These are phyloP conservation scores for Phrynosoma blainvillii DNA, from an alignment of 2,113 vertebrate genomes.

Conservation along the genomic window DNA sequence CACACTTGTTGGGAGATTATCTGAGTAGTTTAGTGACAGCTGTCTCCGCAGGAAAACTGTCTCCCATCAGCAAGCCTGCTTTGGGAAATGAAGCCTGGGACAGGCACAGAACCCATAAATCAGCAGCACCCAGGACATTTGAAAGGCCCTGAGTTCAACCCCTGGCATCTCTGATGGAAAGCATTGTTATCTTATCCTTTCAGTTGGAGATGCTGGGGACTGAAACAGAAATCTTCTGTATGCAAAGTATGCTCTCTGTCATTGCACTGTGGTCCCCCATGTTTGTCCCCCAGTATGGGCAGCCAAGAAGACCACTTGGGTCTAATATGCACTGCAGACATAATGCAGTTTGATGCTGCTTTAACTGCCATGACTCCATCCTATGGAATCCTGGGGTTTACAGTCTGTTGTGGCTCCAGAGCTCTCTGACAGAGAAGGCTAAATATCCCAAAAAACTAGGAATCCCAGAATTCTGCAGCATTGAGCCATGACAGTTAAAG, in stretches of 20 bases:
- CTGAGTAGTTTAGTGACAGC: not conserved
- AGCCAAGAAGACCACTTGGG: not conserved
- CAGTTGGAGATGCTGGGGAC: not conserved
- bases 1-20: not conserved
- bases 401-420: too few species aligned
- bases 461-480: too few species aligned
- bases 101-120: not conserved
- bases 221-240: not conserved
- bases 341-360: too few species aligned
- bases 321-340: not conserved
- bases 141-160: not conserved
- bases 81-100: not conserved
- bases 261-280: not conserved
- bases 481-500: too few species aligned
- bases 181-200: not conserved
- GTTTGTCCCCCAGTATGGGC: not conserved
- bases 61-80: not conserved
- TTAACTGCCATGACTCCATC: too few species aligned
- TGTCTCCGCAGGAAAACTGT: not conserved
- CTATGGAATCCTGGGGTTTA: too few species aligned
- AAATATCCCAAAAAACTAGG: too few species aligned
- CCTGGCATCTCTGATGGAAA: not conserved
- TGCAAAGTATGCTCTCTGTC: not conserved
- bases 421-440: too few species aligned
- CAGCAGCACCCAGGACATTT: not conserved